Evolutionary conservation across 2,888 invertebrate genomes (phyloP).

Genomic region (Zele albiditarsus): DNA sequence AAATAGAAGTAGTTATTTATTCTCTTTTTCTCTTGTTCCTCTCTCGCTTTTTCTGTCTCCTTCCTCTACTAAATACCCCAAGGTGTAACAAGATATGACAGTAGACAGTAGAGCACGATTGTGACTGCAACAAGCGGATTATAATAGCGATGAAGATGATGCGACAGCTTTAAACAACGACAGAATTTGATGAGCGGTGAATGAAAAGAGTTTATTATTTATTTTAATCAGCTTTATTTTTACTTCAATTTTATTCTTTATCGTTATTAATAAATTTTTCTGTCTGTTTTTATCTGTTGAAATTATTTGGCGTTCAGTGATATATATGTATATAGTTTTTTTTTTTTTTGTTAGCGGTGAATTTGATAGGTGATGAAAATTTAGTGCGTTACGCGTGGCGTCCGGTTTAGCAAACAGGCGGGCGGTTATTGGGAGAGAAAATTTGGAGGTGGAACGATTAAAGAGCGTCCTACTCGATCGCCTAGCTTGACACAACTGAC

Average conservation of each 20-base stretch:
- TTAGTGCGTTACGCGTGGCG: constrained; percentile 25
- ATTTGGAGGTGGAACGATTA: constrained; percentile 70
- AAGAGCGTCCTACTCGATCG: constrained; percentile 73
- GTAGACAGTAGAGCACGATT: background rate
- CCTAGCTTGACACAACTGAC: constrained; percentile 73
- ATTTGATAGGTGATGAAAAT: background rate
- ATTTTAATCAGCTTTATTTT: background rate
- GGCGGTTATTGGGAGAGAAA: constrained; percentile 60
- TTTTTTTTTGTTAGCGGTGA: constrained; percentile 16
- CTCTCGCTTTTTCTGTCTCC: constrained; percentile 1
- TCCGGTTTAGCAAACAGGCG: constrained; percentile 55
- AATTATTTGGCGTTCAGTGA: background rate
- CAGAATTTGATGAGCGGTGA: background rate
- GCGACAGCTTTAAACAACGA: background rate
- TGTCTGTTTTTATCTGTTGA: background rate
- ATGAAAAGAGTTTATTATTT: background rate
- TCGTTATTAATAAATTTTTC: background rate
- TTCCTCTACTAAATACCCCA: background rate
- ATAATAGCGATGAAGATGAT: constrained; percentile 3
- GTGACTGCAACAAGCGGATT: constrained; percentile 1
- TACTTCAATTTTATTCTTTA: background rate
- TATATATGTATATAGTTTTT: background rate
- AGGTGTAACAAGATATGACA: constrained; percentile 1
- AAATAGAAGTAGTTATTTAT: background rate
- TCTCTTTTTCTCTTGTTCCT: background rate